A percentile compares a stretch with the other conserved stretches of the same genome.
phyloP scores from a whole-genome alignment of 92 coral and sea anemone species.

The Virgularia gustaviana region DNA sequence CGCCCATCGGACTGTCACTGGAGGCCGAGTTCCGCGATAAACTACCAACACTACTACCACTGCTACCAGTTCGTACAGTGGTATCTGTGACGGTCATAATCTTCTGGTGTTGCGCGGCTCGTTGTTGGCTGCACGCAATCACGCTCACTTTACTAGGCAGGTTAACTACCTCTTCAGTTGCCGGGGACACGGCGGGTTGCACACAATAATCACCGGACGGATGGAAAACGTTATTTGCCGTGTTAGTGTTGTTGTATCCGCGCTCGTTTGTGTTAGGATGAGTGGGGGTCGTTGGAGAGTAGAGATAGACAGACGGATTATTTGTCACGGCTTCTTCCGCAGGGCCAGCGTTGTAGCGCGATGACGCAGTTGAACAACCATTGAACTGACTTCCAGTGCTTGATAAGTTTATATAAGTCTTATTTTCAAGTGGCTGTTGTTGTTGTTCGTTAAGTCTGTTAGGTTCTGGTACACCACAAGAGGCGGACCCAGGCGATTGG shows the following conservation, averaged over 20 bases:
- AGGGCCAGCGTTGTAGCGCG: constrained; percentile 6
- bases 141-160: constrained; percentile 10
- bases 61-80: constrained; percentile 24
- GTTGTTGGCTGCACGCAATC: constrained; percentile 79
- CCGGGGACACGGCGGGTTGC: too few relatives aligned
- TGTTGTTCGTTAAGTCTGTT: too few relatives aligned
- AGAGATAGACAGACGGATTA: too few relatives aligned
- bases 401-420: constrained; percentile 4
- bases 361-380: too few relatives aligned
- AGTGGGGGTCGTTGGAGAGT: too few relatives aligned
- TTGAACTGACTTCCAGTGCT: background rate
- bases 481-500: background rate
- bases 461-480: background rate
- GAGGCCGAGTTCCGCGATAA: too few relatives aligned
- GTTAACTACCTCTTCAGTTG: constrained; percentile 10
- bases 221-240: too few relatives aligned
- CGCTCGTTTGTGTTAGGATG: too few relatives aligned
- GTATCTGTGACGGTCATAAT: constrained; percentile 21
- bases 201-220: too few relatives aligned
- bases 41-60: constrained; percentile 19
- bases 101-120: background rate
- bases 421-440: background rate
- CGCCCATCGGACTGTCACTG: constrained; percentile 48
- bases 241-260: too few relatives aligned
- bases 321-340: too few relatives aligned